phyloP scores from a whole-genome alignment of 2,113 vertebrate species.

The Calypte anna region DNA sequence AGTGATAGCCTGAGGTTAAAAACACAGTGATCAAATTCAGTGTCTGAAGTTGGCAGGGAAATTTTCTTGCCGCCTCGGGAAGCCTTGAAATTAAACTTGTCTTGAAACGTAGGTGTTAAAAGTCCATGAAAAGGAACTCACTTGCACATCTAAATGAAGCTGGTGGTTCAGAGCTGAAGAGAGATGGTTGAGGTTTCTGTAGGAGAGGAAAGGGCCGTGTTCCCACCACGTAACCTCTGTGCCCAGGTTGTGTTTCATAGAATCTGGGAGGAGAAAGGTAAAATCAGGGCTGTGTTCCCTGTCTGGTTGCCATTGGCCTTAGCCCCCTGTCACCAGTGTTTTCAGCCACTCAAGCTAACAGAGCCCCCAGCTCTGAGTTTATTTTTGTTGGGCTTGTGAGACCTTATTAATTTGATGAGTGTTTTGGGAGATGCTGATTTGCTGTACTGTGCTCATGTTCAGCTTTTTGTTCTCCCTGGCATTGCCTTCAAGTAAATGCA shows the following conservation, averaged over 20 bases:
- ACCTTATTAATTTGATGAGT: background rate
- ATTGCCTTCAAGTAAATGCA: background rate
- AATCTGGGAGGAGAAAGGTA: background rate
- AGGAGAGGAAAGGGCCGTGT: background rate
- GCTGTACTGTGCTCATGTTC: background rate
- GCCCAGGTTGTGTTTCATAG: background rate
- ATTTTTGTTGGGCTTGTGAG: slow-evolving; percentile 20
- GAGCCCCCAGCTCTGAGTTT: background rate
- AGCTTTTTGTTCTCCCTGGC: background rate
- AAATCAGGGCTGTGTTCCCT: background rate
- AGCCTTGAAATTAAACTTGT: slow-evolving; percentile 35
- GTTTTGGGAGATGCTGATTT: background rate
- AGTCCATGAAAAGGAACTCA: background rate
- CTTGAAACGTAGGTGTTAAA: slow-evolving; percentile 39
- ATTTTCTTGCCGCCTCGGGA: background rate
- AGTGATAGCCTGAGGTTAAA: slow-evolving; percentile 24
- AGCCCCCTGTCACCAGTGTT: background rate
- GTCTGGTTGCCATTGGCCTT: fast-evolving
- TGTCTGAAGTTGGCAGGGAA: slow-evolving; percentile 14
- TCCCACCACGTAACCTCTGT: background rate
- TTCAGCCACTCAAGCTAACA: background rate
- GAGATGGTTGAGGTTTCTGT: background rate
- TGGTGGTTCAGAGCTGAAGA: background rate
- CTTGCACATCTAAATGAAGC: background rate
- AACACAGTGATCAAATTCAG: background rate